phyloP scores from a whole-genome alignment of 2,797 vertebrate species.

The Nasua narica region DNA sequence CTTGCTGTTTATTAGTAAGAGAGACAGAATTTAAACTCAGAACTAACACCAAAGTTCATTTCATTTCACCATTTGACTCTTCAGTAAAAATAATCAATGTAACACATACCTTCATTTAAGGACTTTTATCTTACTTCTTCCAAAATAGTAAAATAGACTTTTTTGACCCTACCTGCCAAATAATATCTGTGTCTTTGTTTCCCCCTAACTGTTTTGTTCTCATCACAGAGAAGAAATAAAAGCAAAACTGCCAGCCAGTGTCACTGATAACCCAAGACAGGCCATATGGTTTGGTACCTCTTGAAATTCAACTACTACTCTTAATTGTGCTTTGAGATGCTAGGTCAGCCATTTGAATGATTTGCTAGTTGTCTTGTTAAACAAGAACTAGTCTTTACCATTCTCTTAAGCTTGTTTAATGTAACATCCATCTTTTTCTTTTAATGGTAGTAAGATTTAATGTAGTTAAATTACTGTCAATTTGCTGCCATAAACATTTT shows the following conservation, averaged over 20 bases:
- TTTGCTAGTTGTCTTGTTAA: constrained; percentile 75
- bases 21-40: neutral
- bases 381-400: constrained; percentile 71
- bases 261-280: neutral
- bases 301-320: constrained; percentile 5
- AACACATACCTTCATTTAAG: neutral
- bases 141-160: neutral
- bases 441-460: constrained; percentile 82
- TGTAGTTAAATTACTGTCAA: constrained; percentile 82
- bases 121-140: neutral
- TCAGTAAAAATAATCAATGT: neutral
- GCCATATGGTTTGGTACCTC: constrained; percentile 25
- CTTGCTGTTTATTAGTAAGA: neutral
- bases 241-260: neutral
- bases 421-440: constrained; percentile 79
- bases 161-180: neutral
- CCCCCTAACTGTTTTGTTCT: neutral
- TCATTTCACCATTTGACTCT: neutral
- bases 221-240: neutral
- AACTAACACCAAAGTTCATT: neutral
- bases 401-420: constrained; percentile 80
- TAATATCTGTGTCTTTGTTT: neutral
- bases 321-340: constrained; percentile 41
- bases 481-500: constrained; percentile 83
- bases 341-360: constrained; percentile 61